Evolutionary conservation across 1,140 invertebrate genomes (phyloP).

Genomic region (Bombus picipes): DNA sequence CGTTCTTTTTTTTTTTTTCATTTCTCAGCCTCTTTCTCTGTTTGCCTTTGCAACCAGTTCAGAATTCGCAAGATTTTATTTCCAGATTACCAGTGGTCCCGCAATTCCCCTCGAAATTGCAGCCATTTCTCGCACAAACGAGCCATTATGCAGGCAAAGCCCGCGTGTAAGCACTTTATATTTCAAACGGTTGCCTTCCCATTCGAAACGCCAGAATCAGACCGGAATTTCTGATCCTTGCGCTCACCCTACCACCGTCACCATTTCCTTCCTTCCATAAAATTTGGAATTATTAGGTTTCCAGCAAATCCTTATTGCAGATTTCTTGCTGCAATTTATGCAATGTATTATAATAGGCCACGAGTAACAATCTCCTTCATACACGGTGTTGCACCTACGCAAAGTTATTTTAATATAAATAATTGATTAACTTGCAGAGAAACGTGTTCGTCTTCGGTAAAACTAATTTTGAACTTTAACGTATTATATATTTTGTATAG

Average conservation of each 20-base stretch:
- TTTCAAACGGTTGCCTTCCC: conserved; percentile 38
- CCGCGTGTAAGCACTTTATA: conserved; percentile 57
- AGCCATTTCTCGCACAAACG: conserved; percentile 57
- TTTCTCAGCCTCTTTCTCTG: neutral
- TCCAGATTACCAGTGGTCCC: conserved; percentile 42
- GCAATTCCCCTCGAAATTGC: conserved; percentile 56
- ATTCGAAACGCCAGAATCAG: conserved; percentile 40
- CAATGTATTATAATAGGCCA: too few species aligned
- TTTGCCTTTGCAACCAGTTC: neutral
- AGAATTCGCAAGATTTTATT: conserved; percentile 55
- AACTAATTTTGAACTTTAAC: too few species aligned
- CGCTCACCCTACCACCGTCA: too few species aligned
- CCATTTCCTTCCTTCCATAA: neutral
- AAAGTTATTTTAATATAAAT: too few species aligned
- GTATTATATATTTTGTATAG: neutral
- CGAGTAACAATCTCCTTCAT: too few species aligned
- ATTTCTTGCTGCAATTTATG: neutral
- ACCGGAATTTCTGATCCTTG: neutral
- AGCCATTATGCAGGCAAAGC: conserved; percentile 48
- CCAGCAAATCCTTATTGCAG: neutral
- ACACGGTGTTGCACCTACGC: too few species aligned
- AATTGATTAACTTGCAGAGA: too few species aligned
- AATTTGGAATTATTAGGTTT: neutral
- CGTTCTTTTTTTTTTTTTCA: neutral
- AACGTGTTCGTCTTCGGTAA: too few species aligned